Percentiles rank a stretch among this genome's conserved stretches.
phyloP scores from a whole-genome alignment of 2,888 invertebrate species.

The Rhorus exstirpatorius region DNA sequence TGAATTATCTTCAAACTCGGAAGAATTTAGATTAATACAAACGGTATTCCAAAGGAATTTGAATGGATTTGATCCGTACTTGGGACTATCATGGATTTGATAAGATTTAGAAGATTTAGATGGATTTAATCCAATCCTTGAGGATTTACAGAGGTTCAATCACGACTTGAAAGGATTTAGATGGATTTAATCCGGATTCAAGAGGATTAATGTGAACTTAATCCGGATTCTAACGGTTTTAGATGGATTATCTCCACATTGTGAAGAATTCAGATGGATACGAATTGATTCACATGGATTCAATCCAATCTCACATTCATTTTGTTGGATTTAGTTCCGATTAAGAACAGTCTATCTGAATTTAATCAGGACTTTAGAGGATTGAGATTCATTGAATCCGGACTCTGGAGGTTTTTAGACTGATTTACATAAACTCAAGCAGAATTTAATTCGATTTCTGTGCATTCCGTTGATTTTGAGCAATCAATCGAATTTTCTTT shows the following conservation, averaged over 20 bases:
- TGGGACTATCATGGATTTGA: too few species aligned
- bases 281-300: too few species aligned
- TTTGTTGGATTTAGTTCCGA: background rate
- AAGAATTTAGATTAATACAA: too few species aligned
- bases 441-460: conserved; percentile 1
- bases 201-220: background rate
- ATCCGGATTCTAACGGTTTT: too few species aligned
- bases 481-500: background rate
- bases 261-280: too few species aligned
- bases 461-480: conserved; percentile 5
- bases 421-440: background rate
- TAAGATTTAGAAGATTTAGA: too few species aligned
- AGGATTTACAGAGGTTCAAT: too few species aligned
- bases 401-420: background rate
- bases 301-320: too few species aligned
- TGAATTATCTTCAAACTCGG: too few species aligned
- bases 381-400: background rate
- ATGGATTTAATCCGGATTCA: background rate
- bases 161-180: background rate
- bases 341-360: background rate
- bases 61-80: too few species aligned
- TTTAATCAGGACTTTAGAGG: background rate
- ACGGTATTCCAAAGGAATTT: too few species aligned
- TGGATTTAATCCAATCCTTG: too few species aligned
- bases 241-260: background rate